Conservation (phyloP, 64 coral and sea anemone genomes). For the Exaiptasia diaphana region DNA sequence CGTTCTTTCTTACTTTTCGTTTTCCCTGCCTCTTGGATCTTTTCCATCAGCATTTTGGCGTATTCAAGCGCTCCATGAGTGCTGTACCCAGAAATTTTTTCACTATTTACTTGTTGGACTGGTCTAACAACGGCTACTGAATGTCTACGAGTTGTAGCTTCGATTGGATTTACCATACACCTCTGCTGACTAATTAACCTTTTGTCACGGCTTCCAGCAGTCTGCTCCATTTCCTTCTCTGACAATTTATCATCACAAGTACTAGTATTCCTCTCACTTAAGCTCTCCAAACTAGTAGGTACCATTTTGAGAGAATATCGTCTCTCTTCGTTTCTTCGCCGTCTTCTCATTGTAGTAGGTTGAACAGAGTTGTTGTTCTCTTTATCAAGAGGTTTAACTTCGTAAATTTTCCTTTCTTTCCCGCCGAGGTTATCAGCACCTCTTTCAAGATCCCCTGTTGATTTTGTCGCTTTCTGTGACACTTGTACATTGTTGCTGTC, state of each 20-base stretch:
- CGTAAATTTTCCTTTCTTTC: not conserved
- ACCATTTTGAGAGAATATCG: not conserved
- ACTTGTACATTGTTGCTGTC: not conserved
- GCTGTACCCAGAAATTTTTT: slow-evolving; percentile 80
- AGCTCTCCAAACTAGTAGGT: too few relatives aligned
- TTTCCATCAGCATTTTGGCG: slow-evolving; percentile 56
- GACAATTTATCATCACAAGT: not conserved
- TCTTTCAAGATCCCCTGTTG: not conserved
- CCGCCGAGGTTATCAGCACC: not conserved
- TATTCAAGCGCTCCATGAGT: slow-evolving; percentile 83
- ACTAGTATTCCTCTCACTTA: not conserved
- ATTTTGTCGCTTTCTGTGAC: not conserved
- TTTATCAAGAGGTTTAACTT: too few relatives aligned
- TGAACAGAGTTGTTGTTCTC: not conserved
- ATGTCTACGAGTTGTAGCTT: not conserved
- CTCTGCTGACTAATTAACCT: not conserved
- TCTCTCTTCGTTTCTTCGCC: not conserved
- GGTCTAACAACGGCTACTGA: slow-evolving; percentile 21
- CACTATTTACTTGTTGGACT: not conserved
- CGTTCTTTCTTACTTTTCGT: slow-evolving; percentile 80
- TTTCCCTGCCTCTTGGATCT: slow-evolving; percentile 71
- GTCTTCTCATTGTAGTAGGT: not conserved
- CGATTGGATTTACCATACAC: not conserved
- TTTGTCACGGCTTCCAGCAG: not conserved
- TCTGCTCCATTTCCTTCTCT: not conserved